Evolutionary conservation across 1,140 invertebrate genomes (phyloP), one percentile per base, ranked within the genome.

Genomic region (Drosophila ficusphila): DNA sequence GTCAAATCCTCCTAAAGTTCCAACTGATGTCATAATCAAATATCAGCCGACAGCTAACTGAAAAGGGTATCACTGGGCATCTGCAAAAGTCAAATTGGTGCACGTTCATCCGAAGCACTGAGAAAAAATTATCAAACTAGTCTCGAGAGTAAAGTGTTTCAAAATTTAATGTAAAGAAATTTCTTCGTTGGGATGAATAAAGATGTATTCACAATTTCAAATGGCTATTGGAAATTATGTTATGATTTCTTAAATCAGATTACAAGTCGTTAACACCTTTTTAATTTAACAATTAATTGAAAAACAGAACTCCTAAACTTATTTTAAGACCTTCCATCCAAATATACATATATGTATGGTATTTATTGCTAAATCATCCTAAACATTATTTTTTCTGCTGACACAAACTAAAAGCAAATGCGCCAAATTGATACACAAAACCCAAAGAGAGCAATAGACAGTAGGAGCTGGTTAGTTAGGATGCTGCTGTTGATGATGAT

Each of bases 1-100:
- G 18, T 27, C n/a, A 34, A 62, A 12, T 29, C 18, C 46, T 39
- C 18, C 14, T 41, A 12, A 23, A 76, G 64, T 29, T 49, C 36
- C 33, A 42, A 64, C 47, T 88, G 77, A 86, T 88, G 82, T 88
- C 82, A 86, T 88, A 77, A 88, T 78, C 79, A 62, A 67, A 65
- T 39, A 25, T 31, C 27, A 23, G 23, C 16, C 47, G 44, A 61
- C 33, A 72, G 39, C 46, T 21, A 68, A 72, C 53, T 56, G 31
- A 65, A 58, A 33, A 18, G 36, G 39, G 53, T 46, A 46, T 14
- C 56, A 71, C 51, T 34, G 67, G 54, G 41, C 21, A 39, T 52
- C 56, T 48, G 9, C 47, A 79, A 71, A 69, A 44, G 51, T 49
- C 46, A 53, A 74, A 46, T 61, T 33, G 34, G 29, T 42, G 41